Evolutionary conservation across 2,888 invertebrate species (phyloP).

Genomic region (Netelia inedita): DNA sequence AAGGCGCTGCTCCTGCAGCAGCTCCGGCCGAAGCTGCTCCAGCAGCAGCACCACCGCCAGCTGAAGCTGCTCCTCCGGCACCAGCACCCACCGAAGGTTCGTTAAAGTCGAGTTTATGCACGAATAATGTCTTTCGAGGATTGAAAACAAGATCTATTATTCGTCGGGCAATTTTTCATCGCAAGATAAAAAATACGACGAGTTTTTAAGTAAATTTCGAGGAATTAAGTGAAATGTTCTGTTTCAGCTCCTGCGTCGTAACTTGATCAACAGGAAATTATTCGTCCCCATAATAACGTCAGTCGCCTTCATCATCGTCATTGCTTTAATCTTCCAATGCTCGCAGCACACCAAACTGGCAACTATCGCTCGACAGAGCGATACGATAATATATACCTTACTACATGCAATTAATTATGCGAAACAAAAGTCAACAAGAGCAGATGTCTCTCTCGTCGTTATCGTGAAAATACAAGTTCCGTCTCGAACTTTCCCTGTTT

Average conservation of each 20-base stretch:
- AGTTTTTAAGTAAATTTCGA: background rate
- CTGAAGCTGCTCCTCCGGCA: slow-evolving; percentile 68
- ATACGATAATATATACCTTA: slow-evolving; percentile 5
- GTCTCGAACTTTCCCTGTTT: background rate
- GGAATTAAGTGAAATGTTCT: background rate
- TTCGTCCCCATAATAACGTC: slow-evolving; percentile 29
- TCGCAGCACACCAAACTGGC: slow-evolving; percentile 38
- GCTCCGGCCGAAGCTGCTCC: slow-evolving; percentile 73
- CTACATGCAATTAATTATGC: no score
- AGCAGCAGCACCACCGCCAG: slow-evolving; percentile 72
- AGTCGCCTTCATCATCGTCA: slow-evolving; percentile 45
- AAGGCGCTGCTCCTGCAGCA: slow-evolving; percentile 70
- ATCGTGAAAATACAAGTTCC: slow-evolving; percentile 20
- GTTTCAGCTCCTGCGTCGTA: slow-evolving; percentile 81
- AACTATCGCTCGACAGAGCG: slow-evolving; percentile 2
- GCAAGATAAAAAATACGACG: no score
- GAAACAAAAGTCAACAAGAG: slow-evolving; percentile 21
- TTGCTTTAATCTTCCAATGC: slow-evolving; percentile 29
- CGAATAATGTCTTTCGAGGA: no score
- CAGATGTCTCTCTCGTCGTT: slow-evolving; percentile 29
- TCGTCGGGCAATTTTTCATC: no score
- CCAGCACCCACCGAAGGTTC: slow-evolving; percentile 75
- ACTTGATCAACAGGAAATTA: slow-evolving; percentile 69
- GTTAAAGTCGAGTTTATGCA: slow-evolving; percentile 36
- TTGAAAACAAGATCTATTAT: no score